A percentile compares a stretch with the other conserved stretches of the same genome.
These are phyloP conservation scores for Neodiprion virginianus DNA, from an alignment of 1,140 invertebrate species.

Conservation along the genomic window DNA sequence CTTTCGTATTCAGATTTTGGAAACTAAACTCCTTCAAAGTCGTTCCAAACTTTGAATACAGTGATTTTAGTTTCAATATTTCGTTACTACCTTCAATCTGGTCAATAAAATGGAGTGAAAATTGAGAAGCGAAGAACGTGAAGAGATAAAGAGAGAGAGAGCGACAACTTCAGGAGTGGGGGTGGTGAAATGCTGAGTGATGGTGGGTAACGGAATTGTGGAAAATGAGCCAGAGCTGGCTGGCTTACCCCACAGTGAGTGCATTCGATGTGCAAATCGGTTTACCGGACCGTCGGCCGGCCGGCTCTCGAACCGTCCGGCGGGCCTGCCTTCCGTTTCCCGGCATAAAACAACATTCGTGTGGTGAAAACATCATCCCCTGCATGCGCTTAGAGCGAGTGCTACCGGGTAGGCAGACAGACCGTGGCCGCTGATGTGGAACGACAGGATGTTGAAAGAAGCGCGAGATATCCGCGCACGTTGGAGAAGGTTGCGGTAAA, in stretches of 20 bases:
- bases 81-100: too few species aligned
- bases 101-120: too few species aligned
- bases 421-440: neutral
- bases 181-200: too few species aligned
- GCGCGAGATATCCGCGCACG: constrained; percentile 9
- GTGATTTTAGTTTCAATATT: too few species aligned
- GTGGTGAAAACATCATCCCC: neutral
- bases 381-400: neutral
- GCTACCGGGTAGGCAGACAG: neutral
- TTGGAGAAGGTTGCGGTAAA: too few species aligned
- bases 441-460: neutral
- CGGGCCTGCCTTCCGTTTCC: neutral
- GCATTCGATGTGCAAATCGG: constrained; percentile 48
- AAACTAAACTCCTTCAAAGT: too few species aligned
- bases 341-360: constrained; percentile 14
- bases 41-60: too few species aligned
- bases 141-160: too few species aligned
- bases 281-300: constrained; percentile 32
- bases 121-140: too few species aligned
- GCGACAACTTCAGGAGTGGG: too few species aligned
- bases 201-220: neutral
- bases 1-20: too few species aligned
- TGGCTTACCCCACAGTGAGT: constrained; percentile 24
- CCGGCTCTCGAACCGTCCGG: neutral
- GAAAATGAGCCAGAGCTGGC: neutral